phyloP scores from a whole-genome alignment of 2,888 invertebrate genomes.

The Diaprepes abbreviatus region DNA sequence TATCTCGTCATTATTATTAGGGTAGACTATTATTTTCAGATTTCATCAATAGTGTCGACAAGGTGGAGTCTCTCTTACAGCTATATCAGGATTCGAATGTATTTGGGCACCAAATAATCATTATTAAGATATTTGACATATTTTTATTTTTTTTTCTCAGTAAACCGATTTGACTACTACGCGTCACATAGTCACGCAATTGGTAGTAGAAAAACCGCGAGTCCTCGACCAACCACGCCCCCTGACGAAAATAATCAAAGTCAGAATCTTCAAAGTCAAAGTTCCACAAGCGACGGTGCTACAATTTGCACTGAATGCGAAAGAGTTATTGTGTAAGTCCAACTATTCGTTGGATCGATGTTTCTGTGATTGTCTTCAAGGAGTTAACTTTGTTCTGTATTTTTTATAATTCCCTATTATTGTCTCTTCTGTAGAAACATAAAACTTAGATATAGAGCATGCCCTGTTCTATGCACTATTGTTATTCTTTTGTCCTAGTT shows the following conservation, averaged over 20 bases:
- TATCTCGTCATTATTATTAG: constrained; percentile 8
- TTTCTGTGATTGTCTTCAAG: constrained; percentile 2
- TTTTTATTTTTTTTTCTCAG: constrained; percentile 56
- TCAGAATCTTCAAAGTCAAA: constrained; percentile 58
- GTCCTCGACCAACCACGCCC: constrained; percentile 65
- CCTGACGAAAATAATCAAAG: constrained; percentile 55
- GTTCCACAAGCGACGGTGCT: constrained; percentile 69
- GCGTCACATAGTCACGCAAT: constrained; percentile 84
- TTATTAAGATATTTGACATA: background rate
- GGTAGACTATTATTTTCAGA: constrained; percentile 12
- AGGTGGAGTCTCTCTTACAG: background rate
- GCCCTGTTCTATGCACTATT: background rate
- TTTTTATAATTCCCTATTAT: background rate
- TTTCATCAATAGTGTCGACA: background rate
- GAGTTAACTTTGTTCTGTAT: background rate
- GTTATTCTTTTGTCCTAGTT: constrained; percentile 9
- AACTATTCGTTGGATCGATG: constrained; percentile 60
- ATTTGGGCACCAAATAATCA: background rate
- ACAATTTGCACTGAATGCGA: constrained; percentile 88
- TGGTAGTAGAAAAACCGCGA: constrained; percentile 75
- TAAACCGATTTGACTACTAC: constrained; percentile 72
- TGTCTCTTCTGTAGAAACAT: background rate
- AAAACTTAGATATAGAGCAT: constrained; percentile 5
- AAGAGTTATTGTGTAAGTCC: constrained; percentile 89
- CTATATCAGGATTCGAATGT: background rate